Base-by-base conservation (phyloP, 1,140 invertebrate species). In the Drosophila lini region DNA sequence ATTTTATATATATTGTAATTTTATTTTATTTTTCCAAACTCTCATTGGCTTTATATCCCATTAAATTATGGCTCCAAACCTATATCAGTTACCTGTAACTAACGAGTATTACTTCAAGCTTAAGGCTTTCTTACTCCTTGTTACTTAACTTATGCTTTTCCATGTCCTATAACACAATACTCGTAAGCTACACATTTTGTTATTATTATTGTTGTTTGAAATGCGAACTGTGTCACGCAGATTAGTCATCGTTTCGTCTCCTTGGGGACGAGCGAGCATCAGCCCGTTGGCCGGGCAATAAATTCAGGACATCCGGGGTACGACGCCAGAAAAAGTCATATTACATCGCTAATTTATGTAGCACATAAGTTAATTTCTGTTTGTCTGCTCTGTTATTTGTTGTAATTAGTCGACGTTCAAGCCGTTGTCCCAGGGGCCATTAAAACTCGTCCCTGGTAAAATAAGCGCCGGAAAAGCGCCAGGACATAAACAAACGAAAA, bases 291-390 rank as follows among this genome's bases (percentile, higher is more conserved):
- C 65, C 8, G 55, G 68, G 36, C 68, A 71, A 71, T 71, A 71
- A 71, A 71, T 71, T 71, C 65, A 40, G 28, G 67, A 31, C 56
- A 61, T 64, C 28, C 42, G 8, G 22, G 36, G 42, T 7, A 2
- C 32, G 50, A 16, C 10, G 22, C 11, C 48, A 68, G 52, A 75
- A 88, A 75, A 81, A 81, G 63, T 78, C 77, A 74, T 73, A 90
- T 90, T 78, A 78, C 65, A 70, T 53, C 55, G 60, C 70, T 90
- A 84, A 89, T 89, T 90, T 89, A 89, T 89, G 85, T 71, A 81
- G 85, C 84, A 89, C 85, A 90, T 84, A 89, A 89, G 84, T 90
- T 89, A 74, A 89, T 81, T 90, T 89, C 65, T 84, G 84, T 84
- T 89, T 80, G 80, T 57, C 70, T 74, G 34, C 52, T 38, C 52